Evolutionary conservation across 1,140 invertebrate genomes (phyloP), one percentile per base, ranked within the genome.

Genomic region (Drosophila lacertosa): DNA sequence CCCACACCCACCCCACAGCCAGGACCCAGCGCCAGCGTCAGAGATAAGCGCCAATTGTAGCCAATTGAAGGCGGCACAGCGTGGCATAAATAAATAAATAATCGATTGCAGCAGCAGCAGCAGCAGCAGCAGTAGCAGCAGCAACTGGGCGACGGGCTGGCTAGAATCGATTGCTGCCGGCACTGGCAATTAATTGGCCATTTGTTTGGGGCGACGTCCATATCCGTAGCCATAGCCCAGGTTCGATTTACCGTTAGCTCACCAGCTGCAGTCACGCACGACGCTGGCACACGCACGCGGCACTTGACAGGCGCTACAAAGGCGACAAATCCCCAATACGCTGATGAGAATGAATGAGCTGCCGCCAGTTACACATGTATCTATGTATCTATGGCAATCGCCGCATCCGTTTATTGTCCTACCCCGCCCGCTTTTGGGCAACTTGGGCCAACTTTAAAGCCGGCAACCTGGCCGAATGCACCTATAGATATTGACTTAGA

Each of bases 71-170:
- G 77, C 70, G 63, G 58, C 68, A 66, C 60, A 64, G 60, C 72
- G 77, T 78, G 72, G 71, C 79, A 84, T 86, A 86, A 84, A 84
- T 84, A 84, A 84, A 84, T 84, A 84, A 84, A 84, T 76, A 84
- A 86, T 86, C 81, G 81, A 84, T 86, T 70, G 76, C 57, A 45
- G 29, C 37, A 58, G 44, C 63, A 33, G 35, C 39, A 42, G 16
- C 39, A 40, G 51, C 16, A 40, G 4, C 26, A n/a, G 42, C 16
- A 51, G 32, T 15, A 58, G n/a, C 44, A 15, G 24, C 44, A 24
- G 22, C 11, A 22, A 26, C 35, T 22, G 20, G 51, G 45, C 33
- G 33, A 35, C 33, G 11, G 24, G 13, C 24, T 10, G 45, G n/a
- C 51, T 40, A 40, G 51, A 37, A 15, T 37, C 35, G 51, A 29